Evolutionary conservation across 2,888 invertebrate species (phyloP).

Genomic region (Sesia bembeciformis): DNA sequence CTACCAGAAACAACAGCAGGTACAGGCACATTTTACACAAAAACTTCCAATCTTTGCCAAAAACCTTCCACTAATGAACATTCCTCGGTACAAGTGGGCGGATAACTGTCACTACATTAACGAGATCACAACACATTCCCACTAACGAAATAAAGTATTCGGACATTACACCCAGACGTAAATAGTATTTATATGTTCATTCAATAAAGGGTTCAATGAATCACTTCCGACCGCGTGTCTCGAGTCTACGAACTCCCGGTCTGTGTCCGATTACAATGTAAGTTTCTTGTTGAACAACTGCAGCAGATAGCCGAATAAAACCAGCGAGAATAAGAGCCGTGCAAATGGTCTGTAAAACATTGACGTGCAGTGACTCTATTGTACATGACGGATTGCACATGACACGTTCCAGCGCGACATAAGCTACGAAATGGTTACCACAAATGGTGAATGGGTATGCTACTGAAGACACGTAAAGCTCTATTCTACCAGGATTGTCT

Average conservation of each 20-base stretch:
- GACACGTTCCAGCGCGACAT: not conserved
- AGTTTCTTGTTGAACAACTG: not conserved
- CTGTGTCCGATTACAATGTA: not conserved
- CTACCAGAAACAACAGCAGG: slow-evolving; percentile 40
- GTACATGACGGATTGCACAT: not conserved
- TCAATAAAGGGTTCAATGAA: slow-evolving; percentile 35
- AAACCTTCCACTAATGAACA: slow-evolving; percentile 47
- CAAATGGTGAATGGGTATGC: slow-evolving; percentile 1
- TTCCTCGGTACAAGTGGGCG: slow-evolving; percentile 29
- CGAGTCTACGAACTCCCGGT: not conserved
- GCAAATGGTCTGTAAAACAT: not conserved
- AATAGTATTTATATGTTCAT: slow-evolving; percentile 21
- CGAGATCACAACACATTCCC: slow-evolving; percentile 7
- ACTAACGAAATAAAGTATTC: slow-evolving; percentile 21
- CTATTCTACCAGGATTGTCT: slow-evolving; percentile 29
- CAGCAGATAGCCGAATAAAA: not conserved
- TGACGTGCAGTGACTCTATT: not conserved
- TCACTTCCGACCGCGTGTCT: slow-evolving; percentile 12
- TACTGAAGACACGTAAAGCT: slow-evolving; percentile 13
- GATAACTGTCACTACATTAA: slow-evolving; percentile 25
- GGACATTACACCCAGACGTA: slow-evolving; percentile 36
- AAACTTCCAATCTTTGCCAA: slow-evolving; percentile 48
- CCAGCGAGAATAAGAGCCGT: not conserved
- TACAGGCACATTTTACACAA: slow-evolving; percentile 37
- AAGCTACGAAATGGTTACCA: slow-evolving; percentile 2